A percentile compares a stretch with the other conserved stretches of the same genome.
Evolutionary conservation across 2,797 vertebrate genomes (phyloP).

Genomic region (Botia almorhae): DNA sequence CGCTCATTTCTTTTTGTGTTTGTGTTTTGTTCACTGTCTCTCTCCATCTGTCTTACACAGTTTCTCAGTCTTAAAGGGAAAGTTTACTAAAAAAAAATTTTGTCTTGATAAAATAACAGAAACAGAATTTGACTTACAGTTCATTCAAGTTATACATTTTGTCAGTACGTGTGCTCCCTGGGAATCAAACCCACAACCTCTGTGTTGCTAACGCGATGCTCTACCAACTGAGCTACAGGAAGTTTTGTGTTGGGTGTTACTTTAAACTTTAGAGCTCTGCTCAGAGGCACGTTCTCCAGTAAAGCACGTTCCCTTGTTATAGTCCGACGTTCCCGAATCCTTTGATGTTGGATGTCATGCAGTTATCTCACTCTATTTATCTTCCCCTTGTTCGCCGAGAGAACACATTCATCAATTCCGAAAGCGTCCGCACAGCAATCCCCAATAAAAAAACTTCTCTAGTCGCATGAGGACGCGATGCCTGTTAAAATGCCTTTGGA

Average conservation of each 20-base stretch:
- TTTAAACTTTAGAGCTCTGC: not conserved
- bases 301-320: not conserved
- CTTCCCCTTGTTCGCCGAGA: not conserved
- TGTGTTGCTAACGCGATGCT: too few relatives aligned
- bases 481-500: constrained; percentile 68
- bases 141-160: too few relatives aligned
- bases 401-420: constrained; percentile 24
- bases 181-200: too few relatives aligned
- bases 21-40: constrained; percentile 1
- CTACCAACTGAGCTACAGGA: too few relatives aligned
- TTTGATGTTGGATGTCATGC: constrained; percentile 15
- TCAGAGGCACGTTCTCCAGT: not conserved
- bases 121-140: too few relatives aligned
- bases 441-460: not conserved
- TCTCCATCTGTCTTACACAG: constrained; percentile 12
- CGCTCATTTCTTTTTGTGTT: not conserved
- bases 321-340: constrained; percentile 2
- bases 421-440: not conserved
- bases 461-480: constrained; percentile 57
- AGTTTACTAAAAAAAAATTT: too few relatives aligned
- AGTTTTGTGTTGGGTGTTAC: not conserved
- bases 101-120: too few relatives aligned
- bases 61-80: not conserved
- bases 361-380: constrained; percentile 9
- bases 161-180: too few relatives aligned